Conservation (phyloP, 2,113 vertebrate species). For the Labrus mixtus region DNA sequence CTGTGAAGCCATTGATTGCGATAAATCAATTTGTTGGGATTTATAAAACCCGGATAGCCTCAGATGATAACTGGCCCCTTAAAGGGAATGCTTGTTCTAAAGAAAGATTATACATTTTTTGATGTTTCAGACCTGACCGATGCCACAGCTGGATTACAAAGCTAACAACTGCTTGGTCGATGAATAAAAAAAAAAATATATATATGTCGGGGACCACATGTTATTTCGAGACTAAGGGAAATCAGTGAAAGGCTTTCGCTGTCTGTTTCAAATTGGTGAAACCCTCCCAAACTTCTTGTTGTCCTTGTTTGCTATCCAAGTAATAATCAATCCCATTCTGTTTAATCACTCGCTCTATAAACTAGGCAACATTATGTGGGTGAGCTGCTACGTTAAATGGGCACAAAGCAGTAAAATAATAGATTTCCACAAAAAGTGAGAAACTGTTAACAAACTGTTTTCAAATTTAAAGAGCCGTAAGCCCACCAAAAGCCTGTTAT, state of each 20-base stretch:
- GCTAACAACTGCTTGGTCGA: conserved; percentile 23
- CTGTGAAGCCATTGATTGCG: conserved; percentile 65
- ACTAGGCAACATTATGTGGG: conserved; percentile 54
- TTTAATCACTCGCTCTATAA: conserved; percentile 69
- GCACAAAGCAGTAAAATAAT: conserved; percentile 59
- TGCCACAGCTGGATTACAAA: conserved; percentile 31
- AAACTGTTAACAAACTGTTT: conserved; percentile 66
- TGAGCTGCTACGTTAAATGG: conserved; percentile 62
- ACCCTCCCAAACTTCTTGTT: conserved; percentile 67
- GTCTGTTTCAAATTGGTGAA: conserved; percentile 76
- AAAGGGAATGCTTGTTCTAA: conserved; percentile 13
- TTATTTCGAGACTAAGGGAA: conserved; percentile 58
- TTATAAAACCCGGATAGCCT: conserved; percentile 59
- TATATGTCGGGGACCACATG: conserved; percentile 54
- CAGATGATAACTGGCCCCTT: conserved; percentile 39
- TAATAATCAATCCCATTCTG: conserved; percentile 78
- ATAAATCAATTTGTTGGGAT: conserved; percentile 65
- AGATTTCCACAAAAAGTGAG: conserved; percentile 51
- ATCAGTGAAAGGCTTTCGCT: conserved; percentile 42
- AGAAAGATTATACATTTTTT: conserved; percentile 15
- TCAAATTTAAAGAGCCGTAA: conserved; percentile 50
- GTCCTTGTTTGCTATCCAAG: conserved; percentile 74
- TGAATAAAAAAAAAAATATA: conserved; percentile 40
- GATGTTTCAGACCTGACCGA: conserved; percentile 10
- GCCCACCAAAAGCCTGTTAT: conserved; percentile 40